phyloP scores from a whole-genome alignment of 2,888 invertebrate genomes.

The Drosophila multiciliata region DNA sequence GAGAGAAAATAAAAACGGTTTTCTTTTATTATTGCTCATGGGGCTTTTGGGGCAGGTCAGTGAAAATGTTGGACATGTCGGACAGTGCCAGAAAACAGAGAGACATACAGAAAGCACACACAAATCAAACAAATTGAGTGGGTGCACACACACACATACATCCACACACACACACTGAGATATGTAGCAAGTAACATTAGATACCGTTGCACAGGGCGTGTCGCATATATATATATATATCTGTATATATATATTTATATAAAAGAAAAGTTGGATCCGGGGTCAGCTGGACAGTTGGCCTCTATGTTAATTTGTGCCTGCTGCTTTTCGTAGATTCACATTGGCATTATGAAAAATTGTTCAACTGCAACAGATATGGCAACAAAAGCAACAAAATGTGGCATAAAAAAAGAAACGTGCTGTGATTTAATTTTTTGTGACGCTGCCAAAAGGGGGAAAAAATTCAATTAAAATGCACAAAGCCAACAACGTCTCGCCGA shows the following conservation, averaged over 20 bases:
- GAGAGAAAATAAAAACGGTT: conserved; percentile 31
- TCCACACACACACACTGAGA: background rate
- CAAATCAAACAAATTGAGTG: conserved; percentile 52
- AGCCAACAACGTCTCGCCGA: conserved; percentile 64
- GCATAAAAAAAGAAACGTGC: conserved; percentile 57
- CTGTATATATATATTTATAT: background rate
- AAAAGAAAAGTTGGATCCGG: conserved; percentile 18
- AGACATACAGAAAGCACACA: conserved; percentile 53
- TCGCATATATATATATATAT: background rate
- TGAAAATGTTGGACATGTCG: conserved; percentile 56
- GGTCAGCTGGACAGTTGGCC: conserved; percentile 62
- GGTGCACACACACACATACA: conserved; percentile 1
- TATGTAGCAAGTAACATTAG: conserved; percentile 26
- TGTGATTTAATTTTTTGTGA: conserved; percentile 76
- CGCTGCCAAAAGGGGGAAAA: conserved; percentile 48
- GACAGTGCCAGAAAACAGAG: conserved; percentile 25
- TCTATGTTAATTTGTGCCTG: conserved; percentile 72
- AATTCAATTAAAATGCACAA: conserved; percentile 80
- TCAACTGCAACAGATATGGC: conserved; percentile 66
- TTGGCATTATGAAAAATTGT: conserved; percentile 71
- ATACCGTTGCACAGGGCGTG: conserved; percentile 57
- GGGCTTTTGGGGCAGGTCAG: conserved; percentile 58
- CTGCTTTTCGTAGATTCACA: conserved; percentile 40
- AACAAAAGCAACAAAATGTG: conserved; percentile 9
- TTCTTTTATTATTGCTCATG: conserved; percentile 19